Base-by-base conservation (phyloP, 2,888 invertebrate species). In the Anarsia innoxiella region DNA sequence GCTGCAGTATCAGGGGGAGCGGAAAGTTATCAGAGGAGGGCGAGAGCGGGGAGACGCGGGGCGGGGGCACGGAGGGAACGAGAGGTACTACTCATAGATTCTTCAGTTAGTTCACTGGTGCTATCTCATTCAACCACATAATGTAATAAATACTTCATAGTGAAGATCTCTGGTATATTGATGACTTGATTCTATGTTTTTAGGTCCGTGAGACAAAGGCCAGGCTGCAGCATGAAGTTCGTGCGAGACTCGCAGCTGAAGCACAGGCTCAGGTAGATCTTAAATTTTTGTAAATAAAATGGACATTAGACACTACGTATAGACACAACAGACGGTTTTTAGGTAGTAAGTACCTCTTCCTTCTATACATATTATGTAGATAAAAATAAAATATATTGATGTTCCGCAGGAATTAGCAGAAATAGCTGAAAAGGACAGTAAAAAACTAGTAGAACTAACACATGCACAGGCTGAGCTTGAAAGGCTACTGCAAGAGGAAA, bases 401-500 rank as follows among this genome's bases (percentile, higher is more conserved):
- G n/a, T 19, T 34, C 41, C 37, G 0, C 76, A 88, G 76, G 90
- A 91, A 66, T 67, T 93, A 50, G 89, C 89, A 55, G 89, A 88
- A 46, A 79, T 91, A 36, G 88, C 92, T 9, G 89, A 90, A 45
- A 88, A 90, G 56, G 93, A 93, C 60, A 90, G 90, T 44, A 89
- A 89, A 47, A 89, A 90, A 46, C 78, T 93, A 46, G 88, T 89
- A 56, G 92, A 93, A 66, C 72, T 94, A 41, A 92, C 93, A 64
- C 88, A 89, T 48, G 86, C 91, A 2, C 89, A 91, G 59, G 72
- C 83, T 6, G 89, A 91, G 53, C 67, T 94, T 32, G 93, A 94
- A 66, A 85, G 86, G 43, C 69, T 93, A 2, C 67, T 94, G 9
- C 91, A 92, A 47, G 93, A 94, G 66, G 95, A 94, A 66, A 92